Conservation (phyloP, 2,113 vertebrate genomes). For the Felis chaus region DNA sequence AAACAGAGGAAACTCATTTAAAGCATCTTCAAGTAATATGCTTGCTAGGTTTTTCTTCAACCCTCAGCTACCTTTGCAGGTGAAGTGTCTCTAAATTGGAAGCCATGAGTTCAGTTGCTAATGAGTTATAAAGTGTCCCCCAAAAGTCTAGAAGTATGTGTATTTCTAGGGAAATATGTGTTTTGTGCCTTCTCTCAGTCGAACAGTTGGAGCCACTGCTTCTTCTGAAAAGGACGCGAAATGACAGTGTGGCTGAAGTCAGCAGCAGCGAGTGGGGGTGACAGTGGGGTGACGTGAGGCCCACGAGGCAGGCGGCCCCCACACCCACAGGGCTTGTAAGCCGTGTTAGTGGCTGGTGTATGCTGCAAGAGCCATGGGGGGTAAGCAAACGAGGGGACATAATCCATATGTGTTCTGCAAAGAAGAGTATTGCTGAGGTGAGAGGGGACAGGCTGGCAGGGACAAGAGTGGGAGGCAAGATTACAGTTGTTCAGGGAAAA, state of each 20-base stretch:
- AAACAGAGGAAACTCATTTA: background rate
- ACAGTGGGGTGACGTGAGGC: fast-evolving
- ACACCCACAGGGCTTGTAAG: background rate
- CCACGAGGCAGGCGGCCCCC: background rate
- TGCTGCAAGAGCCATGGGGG: background rate
- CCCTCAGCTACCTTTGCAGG: background rate
- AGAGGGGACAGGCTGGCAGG: background rate
- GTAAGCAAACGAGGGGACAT: background rate
- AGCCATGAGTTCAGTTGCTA: background rate
- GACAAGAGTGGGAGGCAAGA: fast-evolving
- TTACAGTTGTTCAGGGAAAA: background rate
- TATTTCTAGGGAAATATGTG: background rate
- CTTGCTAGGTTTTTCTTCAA: background rate
- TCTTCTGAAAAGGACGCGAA: background rate
- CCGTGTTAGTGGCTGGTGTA: background rate
- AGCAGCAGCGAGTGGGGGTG: background rate
- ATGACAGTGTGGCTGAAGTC: background rate
- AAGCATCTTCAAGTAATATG: background rate
- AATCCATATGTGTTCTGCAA: background rate
- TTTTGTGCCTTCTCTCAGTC: background rate
- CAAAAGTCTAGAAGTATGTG: background rate
- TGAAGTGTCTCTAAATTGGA: background rate
- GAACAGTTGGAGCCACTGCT: background rate
- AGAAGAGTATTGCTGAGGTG: background rate
- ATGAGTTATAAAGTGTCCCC: background rate